phyloP scores from a whole-genome alignment of 1,140 invertebrate genomes.

The Matsumurasca onukii region DNA sequence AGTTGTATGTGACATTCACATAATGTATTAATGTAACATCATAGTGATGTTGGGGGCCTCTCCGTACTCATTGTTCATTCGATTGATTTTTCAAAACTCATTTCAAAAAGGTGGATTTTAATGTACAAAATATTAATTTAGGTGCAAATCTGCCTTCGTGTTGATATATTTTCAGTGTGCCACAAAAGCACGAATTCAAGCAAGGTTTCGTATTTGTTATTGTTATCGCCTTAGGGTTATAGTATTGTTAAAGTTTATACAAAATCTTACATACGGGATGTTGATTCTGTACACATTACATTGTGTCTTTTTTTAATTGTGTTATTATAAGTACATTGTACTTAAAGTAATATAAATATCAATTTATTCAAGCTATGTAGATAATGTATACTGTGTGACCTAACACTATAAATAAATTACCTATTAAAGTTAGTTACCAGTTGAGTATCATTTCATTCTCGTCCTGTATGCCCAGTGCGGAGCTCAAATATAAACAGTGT shows the following conservation, averaged over 20 bases:
- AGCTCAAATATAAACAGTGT: no score
- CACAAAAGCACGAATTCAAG: slow-evolving; percentile 24
- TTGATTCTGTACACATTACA: slow-evolving; percentile 28
- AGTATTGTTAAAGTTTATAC: slow-evolving; percentile 35
- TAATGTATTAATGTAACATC: slow-evolving; percentile 19
- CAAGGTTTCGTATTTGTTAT: slow-evolving; percentile 34
- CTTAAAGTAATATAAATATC: slow-evolving; percentile 31
- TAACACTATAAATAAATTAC: slow-evolving; percentile 33
- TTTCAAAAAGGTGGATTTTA: neutral
- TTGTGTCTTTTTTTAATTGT: slow-evolving; percentile 32
- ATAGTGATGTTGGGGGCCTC: slow-evolving; percentile 18
- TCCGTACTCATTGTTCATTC: slow-evolving; percentile 1
- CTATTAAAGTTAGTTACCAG: slow-evolving; percentile 31
- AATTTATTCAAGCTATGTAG: slow-evolving; percentile 31
- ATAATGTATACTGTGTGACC: slow-evolving; percentile 35
- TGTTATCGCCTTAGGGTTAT: slow-evolving; percentile 34
- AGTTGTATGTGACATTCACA: slow-evolving; percentile 25
- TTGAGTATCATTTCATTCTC: neutral
- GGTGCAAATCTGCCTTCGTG: neutral
- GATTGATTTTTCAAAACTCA: neutral
- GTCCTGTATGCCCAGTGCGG: no score
- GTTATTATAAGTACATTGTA: slow-evolving; percentile 32
- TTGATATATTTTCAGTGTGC: slow-evolving; percentile 1
- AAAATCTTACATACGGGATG: slow-evolving; percentile 35
- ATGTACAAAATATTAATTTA: neutral